phyloP scores from a whole-genome alignment of 2,113 vertebrate genomes.

The Toxotes jaculatrix region DNA sequence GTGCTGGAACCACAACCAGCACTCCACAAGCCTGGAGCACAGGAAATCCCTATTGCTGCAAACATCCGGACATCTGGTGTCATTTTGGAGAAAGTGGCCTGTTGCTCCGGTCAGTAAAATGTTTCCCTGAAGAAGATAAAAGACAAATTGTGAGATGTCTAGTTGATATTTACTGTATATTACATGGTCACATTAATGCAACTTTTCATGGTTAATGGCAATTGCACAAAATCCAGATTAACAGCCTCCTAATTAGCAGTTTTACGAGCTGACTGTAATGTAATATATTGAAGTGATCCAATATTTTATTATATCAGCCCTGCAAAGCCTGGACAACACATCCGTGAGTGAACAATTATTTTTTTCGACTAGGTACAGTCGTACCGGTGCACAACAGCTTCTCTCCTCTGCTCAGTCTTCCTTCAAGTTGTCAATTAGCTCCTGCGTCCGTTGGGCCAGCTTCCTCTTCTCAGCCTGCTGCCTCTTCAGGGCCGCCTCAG shows the following conservation, averaged over 20 bases:
- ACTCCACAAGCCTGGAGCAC: background rate
- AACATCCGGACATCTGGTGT: background rate
- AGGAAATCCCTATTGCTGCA: background rate
- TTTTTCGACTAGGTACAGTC: background rate
- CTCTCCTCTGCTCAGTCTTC: slow-evolving; percentile 77
- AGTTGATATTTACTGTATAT: too few relatives aligned
- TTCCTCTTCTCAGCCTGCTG: slow-evolving; percentile 75
- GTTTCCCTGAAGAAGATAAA: slow-evolving; percentile 21
- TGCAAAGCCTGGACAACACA: background rate
- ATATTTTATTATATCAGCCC: background rate
- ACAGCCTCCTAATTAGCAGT: too few relatives aligned
- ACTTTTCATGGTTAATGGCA: background rate
- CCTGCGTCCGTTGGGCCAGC: slow-evolving; percentile 81
- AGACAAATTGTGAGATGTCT: background rate
- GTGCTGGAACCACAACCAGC: background rate
- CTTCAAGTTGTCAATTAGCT: slow-evolving; percentile 86
- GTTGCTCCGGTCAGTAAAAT: background rate
- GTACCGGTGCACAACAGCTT: background rate
- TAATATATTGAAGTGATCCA: background rate
- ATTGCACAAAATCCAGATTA: background rate
- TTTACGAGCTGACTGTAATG: too few relatives aligned
- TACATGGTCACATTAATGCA: too few relatives aligned
- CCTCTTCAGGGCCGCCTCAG: slow-evolving; percentile 84
- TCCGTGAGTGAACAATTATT: too few relatives aligned
- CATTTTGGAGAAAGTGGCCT: background rate